These are phyloP conservation scores for Clarias magur DNA, from an alignment of 2,113 vertebrate genomes.

Conservation along the genomic window DNA sequence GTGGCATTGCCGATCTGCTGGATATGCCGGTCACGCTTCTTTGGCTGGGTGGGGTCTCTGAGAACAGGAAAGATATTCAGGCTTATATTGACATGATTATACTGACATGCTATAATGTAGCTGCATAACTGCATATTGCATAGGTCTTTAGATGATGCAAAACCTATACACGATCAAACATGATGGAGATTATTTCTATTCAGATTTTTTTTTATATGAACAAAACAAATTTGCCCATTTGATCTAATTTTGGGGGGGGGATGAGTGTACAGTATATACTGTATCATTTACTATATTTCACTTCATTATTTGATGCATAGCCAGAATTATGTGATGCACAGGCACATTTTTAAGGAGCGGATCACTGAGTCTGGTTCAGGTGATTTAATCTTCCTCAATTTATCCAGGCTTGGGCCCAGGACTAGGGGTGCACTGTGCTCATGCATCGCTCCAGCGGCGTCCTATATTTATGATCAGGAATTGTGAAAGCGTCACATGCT, in stretches of 20 bases:
- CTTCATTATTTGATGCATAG: no score
- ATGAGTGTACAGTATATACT: no score
- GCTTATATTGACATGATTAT: background rate
- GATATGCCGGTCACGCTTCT: conserved; percentile 82
- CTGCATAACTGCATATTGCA: background rate
- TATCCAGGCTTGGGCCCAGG: no score
- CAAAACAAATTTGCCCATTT: background rate
- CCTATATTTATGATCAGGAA: no score
- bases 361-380: no score
- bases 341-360: no score
- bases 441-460: no score
- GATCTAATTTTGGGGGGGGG: background rate
- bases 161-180: background rate
- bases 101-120: background rate
- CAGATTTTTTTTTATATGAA: background rate
- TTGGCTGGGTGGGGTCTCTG: conserved; percentile 82
- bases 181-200: background rate
- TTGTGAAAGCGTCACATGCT: no score
- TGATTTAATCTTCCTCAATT: no score
- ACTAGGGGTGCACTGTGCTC: no score
- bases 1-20: conserved; percentile 93
- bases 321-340: no score
- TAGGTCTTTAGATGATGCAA: background rate
- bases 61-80: conserved; percentile 34
- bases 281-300: no score